A percentile compares a stretch with the other conserved stretches of the same genome.
These are phyloP conservation scores for Drusus annulatus DNA, from an alignment of 1,140 invertebrate genomes.

Conservation along the genomic window DNA sequence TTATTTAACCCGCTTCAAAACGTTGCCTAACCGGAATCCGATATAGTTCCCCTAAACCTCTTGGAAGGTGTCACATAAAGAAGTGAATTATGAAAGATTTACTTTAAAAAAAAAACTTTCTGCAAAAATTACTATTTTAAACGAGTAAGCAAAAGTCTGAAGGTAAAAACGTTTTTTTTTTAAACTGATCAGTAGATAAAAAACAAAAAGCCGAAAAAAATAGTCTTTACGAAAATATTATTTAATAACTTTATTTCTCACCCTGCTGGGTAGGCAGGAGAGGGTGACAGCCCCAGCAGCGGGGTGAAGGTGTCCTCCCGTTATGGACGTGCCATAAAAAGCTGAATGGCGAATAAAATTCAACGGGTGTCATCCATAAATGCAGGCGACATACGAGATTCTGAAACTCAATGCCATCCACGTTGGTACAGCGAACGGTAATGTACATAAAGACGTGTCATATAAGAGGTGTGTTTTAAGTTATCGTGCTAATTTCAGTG, in stretches of 20 bases:
- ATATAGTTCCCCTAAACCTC: too few relatives aligned
- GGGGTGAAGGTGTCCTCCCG: neutral
- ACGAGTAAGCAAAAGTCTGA: too few relatives aligned
- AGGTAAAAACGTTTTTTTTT: too few relatives aligned
- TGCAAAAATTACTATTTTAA: too few relatives aligned
- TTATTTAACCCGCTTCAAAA: neutral
- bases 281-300: neutral
- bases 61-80: too few relatives aligned
- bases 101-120: too few relatives aligned
- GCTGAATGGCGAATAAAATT: conserved; percentile 32
- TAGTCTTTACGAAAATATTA: neutral
- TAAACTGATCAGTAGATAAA: too few relatives aligned
- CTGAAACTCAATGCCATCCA: conserved; percentile 11
- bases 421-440: neutral
- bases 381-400: conserved; percentile 5
- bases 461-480: neutral
- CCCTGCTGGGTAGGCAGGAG: neutral
- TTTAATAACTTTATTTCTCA: neutral
- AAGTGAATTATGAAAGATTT: too few relatives aligned
- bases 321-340: conserved; percentile 26
- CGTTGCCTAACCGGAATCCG: neutral
- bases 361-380: neutral
- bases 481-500: neutral
- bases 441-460: neutral
- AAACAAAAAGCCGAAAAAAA: too few relatives aligned